Percentiles rank a stretch among this genome's conserved stretches.
phyloP scores from a whole-genome alignment of 2,113 vertebrate genomes.

The Eurypyga helias region DNA sequence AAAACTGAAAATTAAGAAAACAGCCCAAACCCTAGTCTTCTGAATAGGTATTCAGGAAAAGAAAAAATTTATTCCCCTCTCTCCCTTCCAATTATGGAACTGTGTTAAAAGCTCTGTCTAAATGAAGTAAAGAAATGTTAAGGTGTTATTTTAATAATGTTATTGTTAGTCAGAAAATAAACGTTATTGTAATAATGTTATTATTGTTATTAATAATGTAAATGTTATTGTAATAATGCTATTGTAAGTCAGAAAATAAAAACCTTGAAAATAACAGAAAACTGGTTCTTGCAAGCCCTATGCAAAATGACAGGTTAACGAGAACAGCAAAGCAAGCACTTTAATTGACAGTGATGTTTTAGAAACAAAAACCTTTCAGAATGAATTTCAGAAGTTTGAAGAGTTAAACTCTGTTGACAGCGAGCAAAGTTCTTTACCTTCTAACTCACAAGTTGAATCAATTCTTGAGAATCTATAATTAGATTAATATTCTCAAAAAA shows the following conservation, averaged over 20 bases:
- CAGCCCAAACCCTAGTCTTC: background rate
- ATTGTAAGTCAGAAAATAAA: background rate
- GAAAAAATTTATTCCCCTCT: background rate
- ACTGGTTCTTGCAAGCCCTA: background rate
- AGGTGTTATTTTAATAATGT: no score
- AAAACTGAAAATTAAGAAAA: background rate
- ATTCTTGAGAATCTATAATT: background rate
- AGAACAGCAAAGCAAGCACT: background rate
- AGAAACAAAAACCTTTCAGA: background rate
- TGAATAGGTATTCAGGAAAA: background rate
- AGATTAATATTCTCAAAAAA: background rate
- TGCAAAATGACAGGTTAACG: background rate
- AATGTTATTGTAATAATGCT: no score
- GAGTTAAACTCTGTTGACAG: background rate
- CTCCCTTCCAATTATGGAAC: background rate
- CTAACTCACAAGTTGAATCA: background rate
- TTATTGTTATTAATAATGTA: no score
- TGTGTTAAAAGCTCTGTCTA: background rate
- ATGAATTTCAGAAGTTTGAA: background rate
- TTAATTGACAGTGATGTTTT: background rate
- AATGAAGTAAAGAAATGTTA: background rate
- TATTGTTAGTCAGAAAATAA: background rate
- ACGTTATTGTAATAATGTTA: no score
- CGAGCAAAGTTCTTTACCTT: background rate
- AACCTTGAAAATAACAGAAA: background rate